phyloP scores from a whole-genome alignment of 2,113 vertebrate species.

The Paramisgurnus dabryanus region DNA sequence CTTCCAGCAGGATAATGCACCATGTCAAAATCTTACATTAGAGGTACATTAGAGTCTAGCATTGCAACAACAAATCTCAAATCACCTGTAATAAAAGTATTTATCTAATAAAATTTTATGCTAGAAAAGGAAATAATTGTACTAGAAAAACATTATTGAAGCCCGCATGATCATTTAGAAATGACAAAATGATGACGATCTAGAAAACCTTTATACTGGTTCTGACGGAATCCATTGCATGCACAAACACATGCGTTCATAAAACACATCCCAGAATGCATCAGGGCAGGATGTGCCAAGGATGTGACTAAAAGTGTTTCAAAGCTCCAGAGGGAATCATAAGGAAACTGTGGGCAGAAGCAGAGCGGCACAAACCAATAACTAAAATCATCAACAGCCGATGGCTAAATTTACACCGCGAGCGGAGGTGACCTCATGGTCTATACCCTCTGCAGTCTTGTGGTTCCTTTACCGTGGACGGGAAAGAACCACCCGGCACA shows the following conservation, averaged over 20 bases:
- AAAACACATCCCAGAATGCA: slow-evolving; percentile 27
- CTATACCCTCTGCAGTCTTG: slow-evolving; percentile 27
- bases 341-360: neutral
- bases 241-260: neutral
- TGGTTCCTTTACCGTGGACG: slow-evolving; percentile 14
- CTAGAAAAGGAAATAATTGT: too few relatives aligned
- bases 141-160: neutral
- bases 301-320: slow-evolving; percentile 4
- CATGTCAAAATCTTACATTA: too few relatives aligned
- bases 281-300: slow-evolving; percentile 8
- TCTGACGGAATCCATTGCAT: neutral
- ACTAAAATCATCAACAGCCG: slow-evolving; percentile 10
- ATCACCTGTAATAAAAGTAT: too few relatives aligned
- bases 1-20: too few relatives aligned
- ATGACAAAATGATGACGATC: too few relatives aligned
- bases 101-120: too few relatives aligned
- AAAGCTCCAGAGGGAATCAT: slow-evolving; percentile 1
- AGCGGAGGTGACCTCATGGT: slow-evolving; percentile 42
- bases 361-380: neutral
- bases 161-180: neutral
- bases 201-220: too few relatives aligned
- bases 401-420: slow-evolving; percentile 36
- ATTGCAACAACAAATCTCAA: too few relatives aligned
- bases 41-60: too few relatives aligned
- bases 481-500: slow-evolving; percentile 41